Percentiles rank a stretch among this genome's conserved stretches.
These are phyloP conservation scores for Chrysochloris asiatica DNA, from an alignment of 2,113 vertebrate species.

Conservation along the genomic window DNA sequence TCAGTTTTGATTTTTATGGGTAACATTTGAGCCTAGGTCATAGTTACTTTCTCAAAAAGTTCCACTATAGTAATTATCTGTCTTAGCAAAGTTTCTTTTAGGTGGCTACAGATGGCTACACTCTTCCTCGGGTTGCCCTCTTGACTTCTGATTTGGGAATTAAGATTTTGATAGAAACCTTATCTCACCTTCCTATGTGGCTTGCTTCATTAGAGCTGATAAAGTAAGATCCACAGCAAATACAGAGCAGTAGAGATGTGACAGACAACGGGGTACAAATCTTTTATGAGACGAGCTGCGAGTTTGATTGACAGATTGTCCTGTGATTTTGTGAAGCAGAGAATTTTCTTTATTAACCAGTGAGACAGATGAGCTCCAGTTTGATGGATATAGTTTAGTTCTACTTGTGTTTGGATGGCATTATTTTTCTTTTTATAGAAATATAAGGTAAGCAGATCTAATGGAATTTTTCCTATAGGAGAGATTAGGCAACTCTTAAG, in stretches of 20 bases:
- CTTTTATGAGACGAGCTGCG: conserved; percentile 59
- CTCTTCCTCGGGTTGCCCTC: conserved; percentile 39
- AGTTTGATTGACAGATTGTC: conserved; percentile 67
- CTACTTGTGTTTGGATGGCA: conserved; percentile 54
- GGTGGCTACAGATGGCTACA: background rate
- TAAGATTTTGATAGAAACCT: conserved; percentile 59
- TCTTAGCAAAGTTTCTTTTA: conserved; percentile 35
- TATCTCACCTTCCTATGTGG: conserved; percentile 48
- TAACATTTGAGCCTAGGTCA: conserved; percentile 42
- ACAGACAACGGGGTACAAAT: conserved; percentile 35
- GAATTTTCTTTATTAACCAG: conserved; percentile 67
- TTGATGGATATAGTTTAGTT: conserved; percentile 56
- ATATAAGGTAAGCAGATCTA: background rate
- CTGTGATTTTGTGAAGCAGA: conserved; percentile 59
- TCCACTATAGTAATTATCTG: background rate
- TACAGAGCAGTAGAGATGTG: background rate
- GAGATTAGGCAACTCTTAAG: background rate
- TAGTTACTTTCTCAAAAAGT: conserved; percentile 41
- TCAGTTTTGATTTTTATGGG: conserved; percentile 36
- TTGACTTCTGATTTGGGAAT: conserved; percentile 69
- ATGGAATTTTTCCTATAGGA: background rate
- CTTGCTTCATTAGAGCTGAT: conserved; percentile 65
- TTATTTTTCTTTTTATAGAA: conserved; percentile 53
- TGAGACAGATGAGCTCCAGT: conserved; percentile 41
- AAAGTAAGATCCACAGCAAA: conserved; percentile 44